These are phyloP conservation scores for Megaceryle maxima DNA, from an alignment of 2,113 vertebrate genomes.

Conservation along the genomic window DNA sequence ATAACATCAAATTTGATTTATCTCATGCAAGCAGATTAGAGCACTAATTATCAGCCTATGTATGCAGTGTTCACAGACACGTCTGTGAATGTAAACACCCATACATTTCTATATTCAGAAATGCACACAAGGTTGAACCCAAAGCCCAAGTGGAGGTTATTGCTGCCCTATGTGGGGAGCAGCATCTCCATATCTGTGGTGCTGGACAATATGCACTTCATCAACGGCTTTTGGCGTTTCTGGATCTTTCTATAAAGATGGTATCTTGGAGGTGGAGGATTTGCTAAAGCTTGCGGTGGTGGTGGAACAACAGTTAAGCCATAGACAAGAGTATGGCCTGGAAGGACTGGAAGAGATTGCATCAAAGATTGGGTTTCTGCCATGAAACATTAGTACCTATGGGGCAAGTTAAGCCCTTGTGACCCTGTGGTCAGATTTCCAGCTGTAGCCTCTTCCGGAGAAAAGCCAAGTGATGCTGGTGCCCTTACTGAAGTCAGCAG, in stretches of 20 bases:
- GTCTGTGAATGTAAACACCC: neutral
- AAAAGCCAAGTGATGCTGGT: conserved; percentile 3
- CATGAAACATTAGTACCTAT: conserved; percentile 15
- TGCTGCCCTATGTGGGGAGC: neutral
- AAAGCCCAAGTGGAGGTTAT: neutral
- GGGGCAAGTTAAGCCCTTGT: conserved; percentile 5
- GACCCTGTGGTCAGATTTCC: conserved; percentile 7
- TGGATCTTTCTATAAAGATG: conserved; percentile 37
- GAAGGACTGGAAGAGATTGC: conserved; percentile 17
- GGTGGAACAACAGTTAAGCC: conserved; percentile 4
- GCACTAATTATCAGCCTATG: neutral
- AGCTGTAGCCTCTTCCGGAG: neutral
- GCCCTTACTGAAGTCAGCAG: conserved; percentile 47
- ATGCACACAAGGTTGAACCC: neutral
- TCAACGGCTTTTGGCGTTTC: neutral
- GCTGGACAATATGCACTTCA: neutral
- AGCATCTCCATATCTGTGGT: neutral
- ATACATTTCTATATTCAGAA: neutral
- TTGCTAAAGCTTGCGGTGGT: conserved; percentile 10
- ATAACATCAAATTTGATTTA: conserved; percentile 33
- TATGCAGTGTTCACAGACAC: neutral
- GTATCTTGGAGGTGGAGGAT: conserved; percentile 20
- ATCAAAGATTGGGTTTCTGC: neutral
- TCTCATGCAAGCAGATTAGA: neutral
- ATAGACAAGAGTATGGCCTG: neutral